Conservation (phyloP, 2,113 vertebrate genomes). For the Triplophysa rosa region DNA sequence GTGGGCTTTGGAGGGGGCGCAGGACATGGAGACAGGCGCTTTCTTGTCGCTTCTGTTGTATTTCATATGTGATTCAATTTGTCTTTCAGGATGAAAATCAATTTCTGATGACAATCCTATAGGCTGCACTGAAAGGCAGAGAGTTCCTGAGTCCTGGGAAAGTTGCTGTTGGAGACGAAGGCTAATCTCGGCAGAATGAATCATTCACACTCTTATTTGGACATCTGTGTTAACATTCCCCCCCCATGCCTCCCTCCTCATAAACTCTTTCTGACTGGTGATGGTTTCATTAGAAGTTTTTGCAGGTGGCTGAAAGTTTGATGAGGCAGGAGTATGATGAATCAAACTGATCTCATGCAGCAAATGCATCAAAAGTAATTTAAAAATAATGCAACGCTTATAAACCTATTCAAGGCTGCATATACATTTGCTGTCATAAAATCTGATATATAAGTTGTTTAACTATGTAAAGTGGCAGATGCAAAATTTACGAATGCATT, state of each 20-base stretch:
- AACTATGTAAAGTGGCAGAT: not conserved
- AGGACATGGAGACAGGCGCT: slow-evolving; percentile 89
- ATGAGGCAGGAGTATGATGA: slow-evolving; percentile 48
- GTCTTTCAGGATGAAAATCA: slow-evolving; percentile 98
- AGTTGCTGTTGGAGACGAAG: slow-evolving; percentile 81
- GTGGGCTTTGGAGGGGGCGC: slow-evolving; percentile 35
- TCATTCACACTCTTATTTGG: slow-evolving; percentile 79
- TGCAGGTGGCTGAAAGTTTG: slow-evolving; percentile 74
- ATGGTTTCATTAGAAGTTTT: slow-evolving; percentile 75
- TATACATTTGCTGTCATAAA: not conserved
- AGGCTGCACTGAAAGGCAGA: slow-evolving; percentile 87
- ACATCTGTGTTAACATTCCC: slow-evolving; percentile 75
- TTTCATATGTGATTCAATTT: slow-evolving; percentile 97
- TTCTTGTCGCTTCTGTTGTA: slow-evolving; percentile 95
- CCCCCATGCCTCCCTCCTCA: slow-evolving; percentile 25
- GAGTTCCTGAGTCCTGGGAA: slow-evolving; percentile 91
- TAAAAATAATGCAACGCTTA: no score
- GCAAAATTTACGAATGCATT: not conserved
- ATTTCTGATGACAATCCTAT: slow-evolving; percentile 98
- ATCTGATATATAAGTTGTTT: not conserved
- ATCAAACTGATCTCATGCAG: slow-evolving; percentile 37
- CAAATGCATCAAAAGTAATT: no score
- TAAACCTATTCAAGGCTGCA: no score
- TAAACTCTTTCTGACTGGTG: slow-evolving; percentile 72
- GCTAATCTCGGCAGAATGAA: slow-evolving; percentile 80